A percentile compares a stretch with the other conserved stretches of the same genome.
Conservation (phyloP, 2,888 invertebrate genomes). For the Heteromurus nitidus region DNA sequence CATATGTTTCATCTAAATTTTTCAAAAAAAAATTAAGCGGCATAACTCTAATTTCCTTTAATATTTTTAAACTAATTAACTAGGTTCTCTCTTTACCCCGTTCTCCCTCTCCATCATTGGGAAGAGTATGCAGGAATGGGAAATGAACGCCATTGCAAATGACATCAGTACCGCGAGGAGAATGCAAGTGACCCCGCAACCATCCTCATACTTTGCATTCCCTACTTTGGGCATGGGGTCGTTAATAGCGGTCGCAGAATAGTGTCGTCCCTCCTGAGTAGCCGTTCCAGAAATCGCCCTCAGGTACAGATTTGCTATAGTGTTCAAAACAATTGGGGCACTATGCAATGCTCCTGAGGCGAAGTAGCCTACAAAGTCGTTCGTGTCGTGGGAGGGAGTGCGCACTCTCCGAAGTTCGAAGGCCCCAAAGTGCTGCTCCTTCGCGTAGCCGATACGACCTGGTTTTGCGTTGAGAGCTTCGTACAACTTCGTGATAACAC, state of each 20-base stretch:
- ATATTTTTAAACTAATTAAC: no score
- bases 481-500: conserved; percentile 43
- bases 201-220: conserved; percentile 24
- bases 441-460: conserved; percentile 10
- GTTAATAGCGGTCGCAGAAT: conserved; percentile 28
- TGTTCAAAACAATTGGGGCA: conserved; percentile 58
- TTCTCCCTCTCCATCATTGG: conserved; percentile 54
- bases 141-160: conserved; percentile 53
- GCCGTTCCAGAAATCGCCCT: conserved; percentile 35
- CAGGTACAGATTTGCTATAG: conserved; percentile 60
- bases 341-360: conserved; percentile 68
- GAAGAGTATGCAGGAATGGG: conserved; percentile 40
- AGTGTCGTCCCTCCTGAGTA: background rate
- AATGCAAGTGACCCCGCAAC: conserved; percentile 60
- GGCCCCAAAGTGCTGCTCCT: conserved; percentile 64
- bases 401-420: conserved; percentile 58
- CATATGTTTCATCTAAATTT: conserved; percentile 67
- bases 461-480: background rate
- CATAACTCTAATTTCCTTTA: no score
- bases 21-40: no score
- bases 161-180: conserved; percentile 61
- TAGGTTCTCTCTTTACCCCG: no score
- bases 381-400: background rate
- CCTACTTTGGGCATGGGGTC: conserved; percentile 60
- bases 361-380: conserved; percentile 60